Evolutionary conservation across 2,888 invertebrate species (phyloP).

Genomic region (Clivina fossor): DNA sequence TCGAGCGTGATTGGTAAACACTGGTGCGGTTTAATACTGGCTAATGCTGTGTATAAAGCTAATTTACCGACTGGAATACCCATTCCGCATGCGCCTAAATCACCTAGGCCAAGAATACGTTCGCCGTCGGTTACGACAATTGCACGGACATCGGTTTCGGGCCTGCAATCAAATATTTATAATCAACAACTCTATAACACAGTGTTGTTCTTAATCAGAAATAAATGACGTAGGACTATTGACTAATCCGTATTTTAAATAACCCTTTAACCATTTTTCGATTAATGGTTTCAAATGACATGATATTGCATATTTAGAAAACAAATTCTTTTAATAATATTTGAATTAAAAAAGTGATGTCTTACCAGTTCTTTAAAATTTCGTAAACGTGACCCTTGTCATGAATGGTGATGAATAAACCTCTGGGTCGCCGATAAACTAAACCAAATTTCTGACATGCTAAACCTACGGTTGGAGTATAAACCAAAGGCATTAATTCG

Average conservation of each 20-base stretch:
- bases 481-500: slow-evolving; percentile 96
- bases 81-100: slow-evolving; percentile 97
- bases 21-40: slow-evolving; percentile 93
- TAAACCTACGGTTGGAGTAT: slow-evolving; percentile 96
- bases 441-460: slow-evolving; percentile 97
- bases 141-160: slow-evolving; percentile 81
- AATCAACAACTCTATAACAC: too few species aligned
- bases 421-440: slow-evolving; percentile 86
- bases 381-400: slow-evolving; percentile 95
- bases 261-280: too few species aligned
- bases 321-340: too few species aligned
- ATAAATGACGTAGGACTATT: too few species aligned
- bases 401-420: slow-evolving; percentile 93
- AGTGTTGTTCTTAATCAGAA: too few species aligned
- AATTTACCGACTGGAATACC: slow-evolving; percentile 98
- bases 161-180: too few species aligned
- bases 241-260: too few species aligned
- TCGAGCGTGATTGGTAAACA: slow-evolving; percentile 94
- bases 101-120: slow-evolving; percentile 95
- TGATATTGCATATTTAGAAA: too few species aligned
- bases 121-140: slow-evolving; percentile 98
- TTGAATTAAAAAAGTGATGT: slow-evolving; percentile 22
- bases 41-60: slow-evolving; percentile 94
- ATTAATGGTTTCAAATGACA: too few species aligned
- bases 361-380: slow-evolving; percentile 89